Base-by-base conservation (phyloP, 2,113 vertebrate species). In the Melanostigma gelatinosum region DNA sequence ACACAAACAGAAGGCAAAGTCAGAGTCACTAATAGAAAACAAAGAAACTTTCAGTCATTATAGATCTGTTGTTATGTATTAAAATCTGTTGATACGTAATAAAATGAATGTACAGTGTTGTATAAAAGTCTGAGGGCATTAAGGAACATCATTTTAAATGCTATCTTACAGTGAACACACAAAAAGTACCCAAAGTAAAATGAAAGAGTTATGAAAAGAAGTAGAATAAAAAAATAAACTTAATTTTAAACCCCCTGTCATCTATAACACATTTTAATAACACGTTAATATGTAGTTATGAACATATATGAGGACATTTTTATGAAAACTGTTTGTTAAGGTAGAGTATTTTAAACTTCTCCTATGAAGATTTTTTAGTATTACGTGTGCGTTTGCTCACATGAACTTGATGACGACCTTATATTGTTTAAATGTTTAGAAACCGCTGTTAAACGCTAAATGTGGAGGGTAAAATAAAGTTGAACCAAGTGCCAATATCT, bases 1-100 rank as follows among this genome's bases (percentile, higher is more conserved):
- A 82, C 71, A 85, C 8, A 68, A 27, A 70, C 22, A 78, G 58
- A 61, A 36, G 32, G 63, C n/a, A 79, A 20, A 80, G 76, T 36
- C 50, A 77, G 60, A 6, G 32, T 32, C 9, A 3, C 20, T n/a
- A 6, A 38, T 18, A 4, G 36, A 11, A 38, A 42, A 66, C 48
- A 44, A 44, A 70, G 3, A 63, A 38, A 80, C 13, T 24, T 8
- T 32, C 34, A 64, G 10, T 48, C 18, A 55, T 55, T 55, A 16
- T 9, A 20, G 22, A 36, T 29, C 4, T 46, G 52, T 48, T 44
- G 38, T 67, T 27, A 24, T 12, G 3, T 46, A 38, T 54, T 63
- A 15, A n/a, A 3, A 48, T 46, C 3, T 38, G 38, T 46, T 44
- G 38, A 61, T 27, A 34, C 20, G 1, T 48, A 29, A 44, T 63